Evolutionary conservation across 2,113 vertebrate genomes (phyloP), one percentile per base, ranked within the genome.

Genomic region (Nycticryphes semicollaris): DNA sequence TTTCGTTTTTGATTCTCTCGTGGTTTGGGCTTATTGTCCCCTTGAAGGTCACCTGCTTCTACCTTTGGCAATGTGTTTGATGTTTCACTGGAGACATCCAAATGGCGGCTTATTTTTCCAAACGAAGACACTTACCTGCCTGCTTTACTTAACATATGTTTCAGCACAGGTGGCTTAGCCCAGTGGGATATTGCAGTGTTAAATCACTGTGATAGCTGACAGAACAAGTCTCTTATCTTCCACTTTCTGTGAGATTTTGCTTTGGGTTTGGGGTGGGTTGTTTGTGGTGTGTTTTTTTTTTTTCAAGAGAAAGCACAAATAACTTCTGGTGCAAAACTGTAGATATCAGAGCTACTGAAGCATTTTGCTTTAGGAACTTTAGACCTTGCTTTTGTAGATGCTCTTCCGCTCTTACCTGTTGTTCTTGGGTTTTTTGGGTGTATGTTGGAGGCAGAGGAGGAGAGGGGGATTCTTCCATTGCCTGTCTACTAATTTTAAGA

Each of bases 131-230:
- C 68, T 96, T 96, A 81, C 92, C 87, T 95, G 39, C 63, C 84
- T 92, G 63, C 90, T 94, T 94, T 90, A 62, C 92, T 78, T 56
- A 96, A 90, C 96, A 95, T 96, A 95, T 97, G 96, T 94, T 96
- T 80, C 76, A 43, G 45, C 78, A 53, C 96, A 97, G 91, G 89
- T 96, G 97, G 95, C 87, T 91, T 51, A 95, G 81, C 85, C 92
- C 89, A 16, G 56, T 94, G 94, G 97, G 92, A 87, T 84, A 53
- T 41, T 92, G 90, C 78, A 83, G 12, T 75, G 89, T 92, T 96
- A 90, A 94, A 91, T 93, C 77, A 80, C 74, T 87, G 66, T 83
- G 91, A 95, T 72, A 96, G 79, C 82, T 97, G 92, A 94, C 94
- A 97, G 87, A 72, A 93, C 45, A 79, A 89, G 57, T 72, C 67